A percentile compares a stretch with the other conserved stretches of the same genome.
phyloP scores from a whole-genome alignment of 2,797 vertebrate species.

The Cossypha heuglini region DNA sequence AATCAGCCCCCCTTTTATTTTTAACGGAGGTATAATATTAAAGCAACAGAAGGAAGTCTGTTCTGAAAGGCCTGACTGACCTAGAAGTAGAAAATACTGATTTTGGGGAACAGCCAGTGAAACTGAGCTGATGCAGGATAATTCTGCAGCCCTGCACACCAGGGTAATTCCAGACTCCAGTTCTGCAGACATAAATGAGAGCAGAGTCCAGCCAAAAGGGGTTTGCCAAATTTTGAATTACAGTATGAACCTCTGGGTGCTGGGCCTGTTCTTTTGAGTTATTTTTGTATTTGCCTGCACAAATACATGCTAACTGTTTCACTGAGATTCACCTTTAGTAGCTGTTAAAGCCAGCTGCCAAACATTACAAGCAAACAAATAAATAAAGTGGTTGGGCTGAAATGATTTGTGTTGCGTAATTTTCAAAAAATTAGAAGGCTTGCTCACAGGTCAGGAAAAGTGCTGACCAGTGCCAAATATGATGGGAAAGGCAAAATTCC shows the following conservation, averaged over 20 bases:
- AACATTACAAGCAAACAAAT: constrained; percentile 1
- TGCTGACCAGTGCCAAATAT: not conserved
- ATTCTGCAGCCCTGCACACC: not conserved
- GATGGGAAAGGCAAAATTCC: constrained; percentile 22
- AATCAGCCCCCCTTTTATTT: not conserved
- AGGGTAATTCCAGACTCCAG: not conserved
- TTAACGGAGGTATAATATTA: not conserved
- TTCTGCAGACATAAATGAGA: not conserved
- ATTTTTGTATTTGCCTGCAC: constrained; percentile 1
- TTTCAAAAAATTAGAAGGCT: constrained; percentile 13
- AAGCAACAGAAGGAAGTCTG: not conserved
- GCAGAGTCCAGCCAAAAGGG: not conserved
- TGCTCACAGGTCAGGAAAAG: not conserved
- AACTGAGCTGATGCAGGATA: not conserved
- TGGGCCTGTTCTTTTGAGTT: not conserved
- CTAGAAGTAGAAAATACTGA: constrained; percentile 7
- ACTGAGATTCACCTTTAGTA: not conserved
- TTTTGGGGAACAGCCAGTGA: not conserved
- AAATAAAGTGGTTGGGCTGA: not conserved
- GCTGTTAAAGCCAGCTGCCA: constrained; percentile 9
- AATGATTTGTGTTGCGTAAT: not conserved
- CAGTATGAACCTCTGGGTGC: not conserved
- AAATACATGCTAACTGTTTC: not conserved
- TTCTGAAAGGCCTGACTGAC: not conserved
- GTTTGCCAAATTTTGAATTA: not conserved